Conservation (phyloP, 2,888 invertebrate species). For the Eilema sororculum region DNA sequence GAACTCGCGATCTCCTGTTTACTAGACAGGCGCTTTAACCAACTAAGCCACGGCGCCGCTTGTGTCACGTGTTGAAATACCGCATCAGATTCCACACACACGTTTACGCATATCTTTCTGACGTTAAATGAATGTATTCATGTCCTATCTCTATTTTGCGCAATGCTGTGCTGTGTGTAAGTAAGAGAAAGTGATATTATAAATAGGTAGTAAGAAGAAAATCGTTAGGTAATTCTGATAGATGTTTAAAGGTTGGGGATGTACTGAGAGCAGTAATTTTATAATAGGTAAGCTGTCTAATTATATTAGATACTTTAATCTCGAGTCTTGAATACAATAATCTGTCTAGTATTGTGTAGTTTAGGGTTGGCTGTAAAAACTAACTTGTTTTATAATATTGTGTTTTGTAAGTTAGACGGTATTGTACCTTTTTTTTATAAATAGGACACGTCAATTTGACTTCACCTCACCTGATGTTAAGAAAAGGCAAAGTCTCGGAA, state of each 20-base stretch:
- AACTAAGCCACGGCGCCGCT: conserved; percentile 83
- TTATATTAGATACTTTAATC: conserved; percentile 5
- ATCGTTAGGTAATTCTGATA: background rate
- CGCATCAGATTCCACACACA: conserved; percentile 23
- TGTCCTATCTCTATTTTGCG: conserved; percentile 5
- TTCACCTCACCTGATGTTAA: too few species aligned
- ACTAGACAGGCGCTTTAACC: conserved; percentile 86
- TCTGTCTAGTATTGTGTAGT: conserved; percentile 26
- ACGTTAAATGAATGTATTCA: conserved; percentile 17
- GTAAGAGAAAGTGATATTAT: conserved; percentile 21
- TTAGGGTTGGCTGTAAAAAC: conserved; percentile 32
- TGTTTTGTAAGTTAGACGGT: background rate
- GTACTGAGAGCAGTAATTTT: background rate
- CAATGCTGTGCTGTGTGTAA: conserved; percentile 11
- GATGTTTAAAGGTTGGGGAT: background rate
- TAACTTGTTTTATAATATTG: background rate
- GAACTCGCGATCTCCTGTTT: conserved; percentile 86
- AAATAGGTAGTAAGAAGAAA: background rate
- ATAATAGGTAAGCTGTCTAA: background rate
- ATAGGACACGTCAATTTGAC: too few species aligned
- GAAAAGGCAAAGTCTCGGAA: too few species aligned
- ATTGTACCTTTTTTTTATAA: background rate
- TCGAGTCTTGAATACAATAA: conserved; percentile 30
- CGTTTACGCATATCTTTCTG: conserved; percentile 19
- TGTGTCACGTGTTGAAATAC: conserved; percentile 28